These are phyloP conservation scores for Mythimna loreyi DNA, from an alignment of 2,888 invertebrate genomes.

Conservation along the genomic window DNA sequence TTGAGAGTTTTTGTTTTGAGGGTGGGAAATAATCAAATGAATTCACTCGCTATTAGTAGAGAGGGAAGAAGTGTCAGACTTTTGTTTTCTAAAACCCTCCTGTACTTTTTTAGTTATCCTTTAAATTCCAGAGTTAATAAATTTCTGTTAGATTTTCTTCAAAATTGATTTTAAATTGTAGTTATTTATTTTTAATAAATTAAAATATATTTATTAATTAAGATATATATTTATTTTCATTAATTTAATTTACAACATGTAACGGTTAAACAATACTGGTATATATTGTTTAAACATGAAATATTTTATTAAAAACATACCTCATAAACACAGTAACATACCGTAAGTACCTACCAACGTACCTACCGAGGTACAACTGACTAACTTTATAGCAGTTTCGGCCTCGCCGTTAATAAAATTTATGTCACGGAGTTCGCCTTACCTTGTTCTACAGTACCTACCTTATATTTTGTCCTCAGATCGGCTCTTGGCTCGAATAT, in stretches of 20 bases:
- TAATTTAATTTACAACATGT: constrained; percentile 10
- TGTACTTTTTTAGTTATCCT: too few species aligned
- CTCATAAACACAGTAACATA: constrained; percentile 35
- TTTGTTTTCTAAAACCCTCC: too few species aligned
- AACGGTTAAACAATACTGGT: not conserved
- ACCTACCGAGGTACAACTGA: not conserved
- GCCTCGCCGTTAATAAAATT: constrained; percentile 54
- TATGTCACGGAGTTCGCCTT: constrained; percentile 54
- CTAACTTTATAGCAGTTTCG: constrained; percentile 45
- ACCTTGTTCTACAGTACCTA: constrained; percentile 51
- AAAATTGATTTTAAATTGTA: too few species aligned
- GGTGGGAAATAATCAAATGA: too few species aligned
- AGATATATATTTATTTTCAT: too few species aligned
- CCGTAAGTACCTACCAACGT: constrained; percentile 8
- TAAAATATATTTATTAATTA: too few species aligned
- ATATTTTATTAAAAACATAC: constrained; percentile 31
- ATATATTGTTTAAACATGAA: constrained; percentile 39
- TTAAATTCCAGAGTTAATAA: too few species aligned
- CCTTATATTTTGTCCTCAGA: constrained; percentile 79
- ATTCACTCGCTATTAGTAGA: too few species aligned
- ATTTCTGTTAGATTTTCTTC: too few species aligned
- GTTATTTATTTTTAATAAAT: too few species aligned
- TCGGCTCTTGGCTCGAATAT: constrained; percentile 97
- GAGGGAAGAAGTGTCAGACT: too few species aligned
- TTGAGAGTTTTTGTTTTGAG: too few species aligned